phyloP scores from a whole-genome alignment of 2,113 vertebrate genomes.

The Sinosuthora webbiana region DNA sequence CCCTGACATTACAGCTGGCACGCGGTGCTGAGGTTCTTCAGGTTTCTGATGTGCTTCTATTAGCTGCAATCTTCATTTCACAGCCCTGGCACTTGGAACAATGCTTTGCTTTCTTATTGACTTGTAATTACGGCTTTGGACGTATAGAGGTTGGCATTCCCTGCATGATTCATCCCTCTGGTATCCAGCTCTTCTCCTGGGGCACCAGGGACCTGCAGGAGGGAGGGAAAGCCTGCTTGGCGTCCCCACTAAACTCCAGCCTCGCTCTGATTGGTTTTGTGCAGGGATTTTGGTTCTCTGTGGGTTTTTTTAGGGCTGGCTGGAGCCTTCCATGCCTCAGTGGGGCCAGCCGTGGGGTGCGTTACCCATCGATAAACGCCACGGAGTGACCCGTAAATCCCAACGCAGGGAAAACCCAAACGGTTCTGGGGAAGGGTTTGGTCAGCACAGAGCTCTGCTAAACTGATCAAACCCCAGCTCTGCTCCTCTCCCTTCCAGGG shows the following conservation, averaged over 20 bases:
- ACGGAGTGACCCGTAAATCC: neutral
- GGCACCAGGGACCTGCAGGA: neutral
- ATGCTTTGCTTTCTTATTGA: slow-evolving; percentile 12
- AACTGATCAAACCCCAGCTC: neutral
- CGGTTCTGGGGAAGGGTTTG: neutral
- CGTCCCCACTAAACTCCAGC: neutral
- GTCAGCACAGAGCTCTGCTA: neutral
- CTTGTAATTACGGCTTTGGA: neutral
- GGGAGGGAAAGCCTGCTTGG: neutral
- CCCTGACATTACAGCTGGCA: neutral
- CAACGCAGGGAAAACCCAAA: neutral
- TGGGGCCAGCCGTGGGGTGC: neutral
- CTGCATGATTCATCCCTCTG: slow-evolving; percentile 50
- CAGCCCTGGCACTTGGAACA: slow-evolving; percentile 25
- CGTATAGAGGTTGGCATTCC: slow-evolving; percentile 11
- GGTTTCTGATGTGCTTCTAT: neutral
- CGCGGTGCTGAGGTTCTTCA: neutral
- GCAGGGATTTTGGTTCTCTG: neutral
- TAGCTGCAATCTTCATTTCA: slow-evolving; percentile 30
- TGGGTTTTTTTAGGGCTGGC: neutral
- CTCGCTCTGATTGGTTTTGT: neutral
- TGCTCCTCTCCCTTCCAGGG: neutral
- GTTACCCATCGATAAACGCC: neutral
- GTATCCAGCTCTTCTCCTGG: slow-evolving; percentile 50
- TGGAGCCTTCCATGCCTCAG: neutral